These are phyloP conservation scores for Octonoba sinensis DNA, from an alignment of 2,888 invertebrate genomes.

Conservation along the genomic window DNA sequence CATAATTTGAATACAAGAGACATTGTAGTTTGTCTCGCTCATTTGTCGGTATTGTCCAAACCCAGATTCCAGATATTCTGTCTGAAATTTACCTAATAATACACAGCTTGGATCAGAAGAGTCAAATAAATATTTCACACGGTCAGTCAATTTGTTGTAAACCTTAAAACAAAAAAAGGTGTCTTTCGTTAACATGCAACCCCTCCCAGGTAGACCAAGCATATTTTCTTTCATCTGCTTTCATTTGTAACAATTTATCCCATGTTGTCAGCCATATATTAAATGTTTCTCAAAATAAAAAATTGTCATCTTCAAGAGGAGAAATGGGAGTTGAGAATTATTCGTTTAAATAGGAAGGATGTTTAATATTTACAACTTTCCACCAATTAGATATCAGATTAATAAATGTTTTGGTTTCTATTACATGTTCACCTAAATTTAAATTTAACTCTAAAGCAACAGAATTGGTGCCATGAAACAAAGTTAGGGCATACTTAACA, in stretches of 20 bases:
- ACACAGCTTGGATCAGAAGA: no score
- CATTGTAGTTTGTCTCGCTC: no score
- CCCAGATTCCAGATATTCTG: no score
- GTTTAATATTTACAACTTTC: constrained; percentile 14
- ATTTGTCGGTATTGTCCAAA: no score
- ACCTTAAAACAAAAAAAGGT: neutral
- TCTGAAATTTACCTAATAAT: no score
- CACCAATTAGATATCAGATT: constrained; percentile 12
- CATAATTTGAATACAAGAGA: no score
- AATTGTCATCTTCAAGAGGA: neutral
- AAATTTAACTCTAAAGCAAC: neutral
- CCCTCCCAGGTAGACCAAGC: neutral
- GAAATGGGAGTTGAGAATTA: neutral
- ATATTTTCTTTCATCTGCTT: neutral
- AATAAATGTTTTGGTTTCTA: no score
- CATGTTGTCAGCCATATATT: no score
- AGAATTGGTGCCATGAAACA: constrained; percentile 11
- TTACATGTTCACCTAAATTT: no score
- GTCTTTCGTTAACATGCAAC: neutral
- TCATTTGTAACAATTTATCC: neutral
- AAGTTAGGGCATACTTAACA: neutral
- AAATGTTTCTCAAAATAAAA: neutral
- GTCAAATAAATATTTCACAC: no score
- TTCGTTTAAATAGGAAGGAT: neutral
- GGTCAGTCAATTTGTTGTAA: constrained; percentile 1